Base-by-base conservation (phyloP, 2,888 invertebrate genomes). In the Cephonodes hylas region DNA sequence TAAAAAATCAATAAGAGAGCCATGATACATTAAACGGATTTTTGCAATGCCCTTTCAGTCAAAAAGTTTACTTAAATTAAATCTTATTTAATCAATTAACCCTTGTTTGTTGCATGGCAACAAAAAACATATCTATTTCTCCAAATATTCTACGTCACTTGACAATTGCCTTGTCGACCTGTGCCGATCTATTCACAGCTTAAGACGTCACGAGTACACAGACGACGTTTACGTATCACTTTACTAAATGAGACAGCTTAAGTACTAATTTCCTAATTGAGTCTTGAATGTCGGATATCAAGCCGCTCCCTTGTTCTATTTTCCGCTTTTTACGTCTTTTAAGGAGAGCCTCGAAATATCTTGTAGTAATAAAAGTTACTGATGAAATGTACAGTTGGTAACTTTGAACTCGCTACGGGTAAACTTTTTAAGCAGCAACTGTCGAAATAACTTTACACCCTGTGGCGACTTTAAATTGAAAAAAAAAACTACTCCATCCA, bases 201-300 rank as follows among this genome's bases (percentile, higher is more conserved):
- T 15, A 20, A 31, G 25, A 48, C 48, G 15, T 31, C 18, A 53
- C 10, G 18, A 2, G 18, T 53, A 53, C 15, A 27, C 15, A 53
- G 31, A 18, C 31, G 15, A 20, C 27, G 57, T 56, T 56, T 63
- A 48, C 42, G 56, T 31, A 23, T 60, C 58, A 57, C 60, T 63
- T 58, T 44, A 57, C 42, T 48, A 63, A 60, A 60, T 42, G 20
- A 42, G 46, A 53, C 22, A 48, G 63, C 27, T 48, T 59, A 27
- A 42, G 56, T 56, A 53, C 61, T 68, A 59, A 65, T 66, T 62
- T 38, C 65, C 62, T 65, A 65, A 66, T 68, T 63, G 66, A 62
- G 48, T 63, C 38, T 42, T 58, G 63, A 63, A 48, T 45, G 61
- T 42, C 58, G 42, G 25, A 60, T 63, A 48, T 59, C 31, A 15